These are phyloP conservation scores for Menura novaehollandiae DNA, from an alignment of 2,113 vertebrate species.

Conservation along the genomic window DNA sequence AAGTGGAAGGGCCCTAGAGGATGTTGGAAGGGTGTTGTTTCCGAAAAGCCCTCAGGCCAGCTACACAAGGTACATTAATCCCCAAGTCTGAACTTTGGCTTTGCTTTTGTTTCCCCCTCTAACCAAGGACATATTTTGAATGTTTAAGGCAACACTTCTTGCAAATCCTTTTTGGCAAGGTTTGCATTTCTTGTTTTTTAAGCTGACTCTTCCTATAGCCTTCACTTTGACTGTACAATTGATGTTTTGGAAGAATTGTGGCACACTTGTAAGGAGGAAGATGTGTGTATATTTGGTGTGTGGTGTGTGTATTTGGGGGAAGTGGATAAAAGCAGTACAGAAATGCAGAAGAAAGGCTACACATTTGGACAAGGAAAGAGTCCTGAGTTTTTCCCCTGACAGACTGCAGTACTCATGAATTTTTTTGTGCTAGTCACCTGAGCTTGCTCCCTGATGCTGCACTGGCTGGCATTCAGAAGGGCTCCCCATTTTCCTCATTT, in stretches of 20 bases:
- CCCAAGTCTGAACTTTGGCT: not conserved
- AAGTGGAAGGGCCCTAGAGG: conserved; percentile 88
- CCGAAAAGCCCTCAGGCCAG: conserved; percentile 78
- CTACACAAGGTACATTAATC: conserved; percentile 77
- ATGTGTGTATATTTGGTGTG: not conserved
- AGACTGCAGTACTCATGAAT: not conserved
- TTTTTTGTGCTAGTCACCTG: not conserved
- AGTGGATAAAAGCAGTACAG: not conserved
- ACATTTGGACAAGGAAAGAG: not conserved
- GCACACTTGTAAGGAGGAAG: not conserved
- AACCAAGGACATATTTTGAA: not conserved
- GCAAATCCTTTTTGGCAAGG: not conserved
- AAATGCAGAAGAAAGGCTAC: not conserved
- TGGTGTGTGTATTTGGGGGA: not conserved
- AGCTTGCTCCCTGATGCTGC: not conserved
- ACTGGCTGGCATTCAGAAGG: not conserved
- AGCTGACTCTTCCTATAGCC: not conserved
- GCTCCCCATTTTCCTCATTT: not conserved
- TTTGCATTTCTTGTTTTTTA: not conserved
- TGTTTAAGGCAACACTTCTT: not conserved
- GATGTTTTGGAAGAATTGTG: not conserved
- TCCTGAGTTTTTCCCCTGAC: not conserved
- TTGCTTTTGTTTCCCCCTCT: not conserved
- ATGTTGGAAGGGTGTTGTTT: conserved; percentile 83
- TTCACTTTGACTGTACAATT: not conserved